Conservation (phyloP, 2,113 vertebrate species). For the Cephalopholis sonnerati region DNA sequence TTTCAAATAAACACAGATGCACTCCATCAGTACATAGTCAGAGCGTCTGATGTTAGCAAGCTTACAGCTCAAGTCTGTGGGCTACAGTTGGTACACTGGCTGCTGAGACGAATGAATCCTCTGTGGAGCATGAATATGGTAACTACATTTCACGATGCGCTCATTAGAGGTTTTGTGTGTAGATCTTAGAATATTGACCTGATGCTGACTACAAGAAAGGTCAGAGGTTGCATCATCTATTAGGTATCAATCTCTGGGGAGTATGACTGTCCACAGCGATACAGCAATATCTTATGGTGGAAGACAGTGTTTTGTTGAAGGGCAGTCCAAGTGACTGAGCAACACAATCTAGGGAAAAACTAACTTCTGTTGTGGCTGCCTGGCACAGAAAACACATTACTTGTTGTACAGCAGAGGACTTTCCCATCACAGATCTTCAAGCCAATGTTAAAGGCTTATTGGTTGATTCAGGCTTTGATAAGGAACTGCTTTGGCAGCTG, state of each 20-base stretch:
- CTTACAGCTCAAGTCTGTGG: no score
- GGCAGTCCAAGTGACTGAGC: background rate
- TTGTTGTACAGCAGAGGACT: background rate
- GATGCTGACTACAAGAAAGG: no score
- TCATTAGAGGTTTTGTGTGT: no score
- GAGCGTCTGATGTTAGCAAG: no score
- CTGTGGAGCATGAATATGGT: no score
- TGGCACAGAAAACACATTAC: background rate
- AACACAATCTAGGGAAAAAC: background rate
- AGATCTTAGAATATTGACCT: no score
- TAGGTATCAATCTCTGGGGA: background rate
- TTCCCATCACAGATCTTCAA: background rate
- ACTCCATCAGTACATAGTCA: no score
- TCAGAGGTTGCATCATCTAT: no score
- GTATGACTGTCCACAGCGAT: background rate
- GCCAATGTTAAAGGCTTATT: background rate
- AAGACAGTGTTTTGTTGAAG: background rate
- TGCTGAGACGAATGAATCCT: no score
- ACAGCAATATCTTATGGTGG: background rate
- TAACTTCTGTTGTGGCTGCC: background rate
- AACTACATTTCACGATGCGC: no score
- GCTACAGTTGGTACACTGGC: no score
- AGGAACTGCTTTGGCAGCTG: background rate
- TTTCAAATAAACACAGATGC: no score
- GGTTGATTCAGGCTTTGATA: conserved; percentile 2